phyloP scores from a whole-genome alignment of 2,113 vertebrate genomes.

The Phyllostomus hastatus region DNA sequence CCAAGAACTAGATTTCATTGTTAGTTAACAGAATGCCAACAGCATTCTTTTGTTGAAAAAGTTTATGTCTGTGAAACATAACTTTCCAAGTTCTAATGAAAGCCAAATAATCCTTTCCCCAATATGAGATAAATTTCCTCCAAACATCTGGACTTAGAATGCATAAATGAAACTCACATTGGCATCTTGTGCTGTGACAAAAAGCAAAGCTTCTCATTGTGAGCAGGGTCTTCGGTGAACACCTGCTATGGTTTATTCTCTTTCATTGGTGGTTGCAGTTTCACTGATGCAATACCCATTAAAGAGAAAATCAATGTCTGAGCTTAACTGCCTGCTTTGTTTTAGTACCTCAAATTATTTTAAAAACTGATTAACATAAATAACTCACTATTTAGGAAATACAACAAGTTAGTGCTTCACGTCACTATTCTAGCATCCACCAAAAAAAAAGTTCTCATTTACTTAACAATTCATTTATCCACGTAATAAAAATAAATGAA shows the following conservation, averaged over 20 bases:
- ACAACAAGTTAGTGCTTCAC: neutral
- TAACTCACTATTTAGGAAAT: constrained; percentile 42
- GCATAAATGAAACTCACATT: neutral
- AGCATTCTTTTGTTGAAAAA: constrained; percentile 5
- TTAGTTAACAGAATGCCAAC: neutral
- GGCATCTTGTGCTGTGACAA: neutral
- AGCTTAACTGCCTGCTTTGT: constrained; percentile 37
- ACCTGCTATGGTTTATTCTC: constrained; percentile 47
- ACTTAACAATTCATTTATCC: constrained; percentile 15
- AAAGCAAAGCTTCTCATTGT: neutral
- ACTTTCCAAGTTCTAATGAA: constrained; percentile 25
- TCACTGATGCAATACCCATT: constrained; percentile 44
- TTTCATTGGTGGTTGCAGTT: constrained; percentile 55
- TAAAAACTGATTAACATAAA: constrained; percentile 54
- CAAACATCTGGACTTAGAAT: constrained; percentile 25
- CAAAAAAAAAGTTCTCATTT: neutral
- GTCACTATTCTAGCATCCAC: neutral
- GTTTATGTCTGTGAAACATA: constrained; percentile 19
- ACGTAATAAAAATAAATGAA: constrained; percentile 9
- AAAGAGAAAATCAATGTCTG: constrained; percentile 70
- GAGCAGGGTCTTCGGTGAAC: constrained; percentile 16
- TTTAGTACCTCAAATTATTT: constrained; percentile 64
- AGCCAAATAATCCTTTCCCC: neutral
- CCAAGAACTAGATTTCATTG: neutral
- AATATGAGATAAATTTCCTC: constrained; percentile 27